Evolutionary conservation across 2,113 vertebrate genomes (phyloP).

Genomic region (Mugil cephalus): DNA sequence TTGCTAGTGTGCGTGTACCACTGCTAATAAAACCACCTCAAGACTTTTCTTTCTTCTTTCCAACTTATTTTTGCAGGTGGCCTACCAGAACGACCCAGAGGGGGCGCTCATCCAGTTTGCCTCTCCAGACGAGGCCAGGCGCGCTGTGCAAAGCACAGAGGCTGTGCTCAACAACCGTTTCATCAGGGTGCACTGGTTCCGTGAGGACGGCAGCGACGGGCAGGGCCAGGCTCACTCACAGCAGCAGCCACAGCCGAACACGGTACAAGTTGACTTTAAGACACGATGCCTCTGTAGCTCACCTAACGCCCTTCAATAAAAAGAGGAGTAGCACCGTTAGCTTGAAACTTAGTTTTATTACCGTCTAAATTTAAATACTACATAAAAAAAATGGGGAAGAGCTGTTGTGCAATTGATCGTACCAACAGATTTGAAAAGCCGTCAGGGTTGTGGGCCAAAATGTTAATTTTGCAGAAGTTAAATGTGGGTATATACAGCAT

Average conservation of each 20-base stretch:
- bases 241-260: slow-evolving; percentile 53
- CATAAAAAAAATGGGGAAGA: too few relatives aligned
- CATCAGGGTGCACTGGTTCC: slow-evolving; percentile 95
- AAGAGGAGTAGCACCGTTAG: too few relatives aligned
- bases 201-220: slow-evolving; percentile 83
- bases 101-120: slow-evolving; percentile 97
- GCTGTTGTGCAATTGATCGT: too few relatives aligned
- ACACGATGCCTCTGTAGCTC: background rate
- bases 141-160: slow-evolving; percentile 95
- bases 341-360: too few relatives aligned
- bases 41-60: background rate
- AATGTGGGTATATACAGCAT: too few relatives aligned
- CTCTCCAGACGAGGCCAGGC: slow-evolving; percentile 91
- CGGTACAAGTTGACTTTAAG: slow-evolving; percentile 31
- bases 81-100: slow-evolving; percentile 94
- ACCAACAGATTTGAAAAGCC: too few relatives aligned
- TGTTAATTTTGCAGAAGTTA: too few relatives aligned
- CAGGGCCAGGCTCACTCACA: slow-evolving; percentile 59
- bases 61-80: slow-evolving; percentile 85
- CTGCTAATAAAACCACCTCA: background rate
- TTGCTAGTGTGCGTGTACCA: too few relatives aligned
- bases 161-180: slow-evolving; percentile 97
- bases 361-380: too few relatives aligned
- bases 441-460: too few relatives aligned
- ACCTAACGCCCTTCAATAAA: too few relatives aligned